phyloP scores from a whole-genome alignment of 53 echinoderm and acorn worm genomes.

The Mesocentrotus franciscanus region DNA sequence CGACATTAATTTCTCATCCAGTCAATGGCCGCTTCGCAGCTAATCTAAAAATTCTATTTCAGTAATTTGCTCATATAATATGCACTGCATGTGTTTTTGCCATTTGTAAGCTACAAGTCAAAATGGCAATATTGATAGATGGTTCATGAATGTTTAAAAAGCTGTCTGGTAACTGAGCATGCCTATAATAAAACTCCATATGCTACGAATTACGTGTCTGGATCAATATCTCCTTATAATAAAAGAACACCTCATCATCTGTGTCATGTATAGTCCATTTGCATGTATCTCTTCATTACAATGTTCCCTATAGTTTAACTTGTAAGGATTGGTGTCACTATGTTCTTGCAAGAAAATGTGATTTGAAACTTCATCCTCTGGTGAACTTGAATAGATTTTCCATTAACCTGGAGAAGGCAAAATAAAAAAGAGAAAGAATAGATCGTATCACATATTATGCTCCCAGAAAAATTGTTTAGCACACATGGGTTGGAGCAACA shows the following conservation, averaged over 20 bases:
- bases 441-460: neutral
- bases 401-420: neutral
- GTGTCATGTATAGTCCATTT: neutral
- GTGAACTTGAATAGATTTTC: neutral
- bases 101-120: neutral
- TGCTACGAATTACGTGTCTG: neutral
- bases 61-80: neutral
- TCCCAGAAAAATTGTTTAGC: neutral
- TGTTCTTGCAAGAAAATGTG: neutral
- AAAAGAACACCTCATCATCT: neutral
- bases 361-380: neutral
- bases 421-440: neutral
- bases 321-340: neutral
- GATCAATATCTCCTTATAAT: slow-evolving; percentile 29
- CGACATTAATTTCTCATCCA: neutral
- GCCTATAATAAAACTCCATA: neutral
- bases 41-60: slow-evolving; percentile 1
- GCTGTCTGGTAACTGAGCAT: neutral
- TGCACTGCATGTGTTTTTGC: neutral
- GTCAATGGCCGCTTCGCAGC: neutral
- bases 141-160: slow-evolving; percentile 17
- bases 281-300: neutral
- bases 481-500: neutral
- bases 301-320: neutral
- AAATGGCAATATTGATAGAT: neutral